Evolutionary conservation across 2,113 vertebrate genomes (phyloP), one percentile per base, ranked within the genome.

Genomic region (Cephalopterus ornatus): DNA sequence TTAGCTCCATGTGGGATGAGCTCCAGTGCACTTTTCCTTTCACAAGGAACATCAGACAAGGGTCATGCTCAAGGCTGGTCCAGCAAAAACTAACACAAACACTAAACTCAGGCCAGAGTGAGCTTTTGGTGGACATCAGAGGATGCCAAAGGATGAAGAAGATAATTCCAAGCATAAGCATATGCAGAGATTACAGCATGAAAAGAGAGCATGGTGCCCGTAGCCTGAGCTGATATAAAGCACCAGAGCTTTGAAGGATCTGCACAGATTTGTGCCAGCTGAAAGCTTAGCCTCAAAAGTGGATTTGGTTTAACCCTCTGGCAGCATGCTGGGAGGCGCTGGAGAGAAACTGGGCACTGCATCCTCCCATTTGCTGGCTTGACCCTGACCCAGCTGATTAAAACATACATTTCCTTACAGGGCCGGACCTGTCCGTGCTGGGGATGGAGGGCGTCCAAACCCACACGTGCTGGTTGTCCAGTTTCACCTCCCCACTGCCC

Each of bases 21-120:
- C 21, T 74, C 33, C 41, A 7, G 62, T 0, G 5, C 10, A 1
- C 8, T 11, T 26, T 2, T 26, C 27, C 50, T 49, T 53, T 23
- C 59, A 35, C 56, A 14, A 41, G 62, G 46, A 46, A 20, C 9
- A 12, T 0, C 32, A 76, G 73, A 16, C 42, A 15, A 30, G 2
- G 33, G 35, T 6, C 18, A 4, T 1, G 3, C n/a, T 19, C 26
- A 13, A 2, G 5, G 2, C 8, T 11, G 35, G 27, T 12, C 58
- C 85, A 27, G 41, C 52, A 42, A 44, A 59, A 76, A 14, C 35
- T 3, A 4, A 12, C 17, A 23, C 35, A 4, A 5, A 7, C 35
- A 1, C 1, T 6, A 16, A 27, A 9, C 27, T 12, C 24, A 3
- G 66, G 56, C 33, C 1, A 0, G 35, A 17, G n/a, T 4, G 26